A percentile compares a stretch with the other conserved stretches of the same genome.
Evolutionary conservation across 2,888 invertebrate genomes (phyloP).

Genomic region (Chouioia cunea): DNA sequence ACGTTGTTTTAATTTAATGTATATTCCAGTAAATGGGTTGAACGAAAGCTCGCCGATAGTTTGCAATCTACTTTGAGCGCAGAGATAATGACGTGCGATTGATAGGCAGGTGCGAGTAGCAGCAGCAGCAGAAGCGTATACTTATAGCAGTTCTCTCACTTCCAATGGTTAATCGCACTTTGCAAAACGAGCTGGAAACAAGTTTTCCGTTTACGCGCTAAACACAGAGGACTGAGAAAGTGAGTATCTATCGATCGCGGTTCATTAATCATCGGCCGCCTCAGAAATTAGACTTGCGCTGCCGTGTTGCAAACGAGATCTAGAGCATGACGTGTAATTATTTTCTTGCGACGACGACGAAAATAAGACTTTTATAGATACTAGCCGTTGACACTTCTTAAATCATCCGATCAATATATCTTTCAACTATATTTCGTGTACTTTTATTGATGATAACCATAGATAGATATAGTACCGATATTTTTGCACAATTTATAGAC

Average conservation of each 20-base stretch:
- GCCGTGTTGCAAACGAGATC: constrained; percentile 38
- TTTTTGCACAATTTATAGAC: constrained; percentile 38
- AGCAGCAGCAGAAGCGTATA: neutral
- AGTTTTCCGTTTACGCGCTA: constrained; percentile 23
- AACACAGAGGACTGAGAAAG: neutral
- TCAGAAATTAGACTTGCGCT: constrained; percentile 30
- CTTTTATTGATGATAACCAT: neutral
- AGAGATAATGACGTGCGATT: constrained; percentile 6
- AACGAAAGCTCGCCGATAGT: no score
- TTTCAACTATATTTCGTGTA: no score
- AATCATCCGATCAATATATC: no score
- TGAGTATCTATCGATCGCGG: constrained; percentile 28
- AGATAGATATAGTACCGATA: constrained; percentile 30
- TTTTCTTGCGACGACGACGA: constrained; percentile 16
- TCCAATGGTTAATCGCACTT: constrained; percentile 25
- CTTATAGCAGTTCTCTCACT: neutral
- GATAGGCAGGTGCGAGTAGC: constrained; percentile 24
- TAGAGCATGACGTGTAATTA: constrained; percentile 11
- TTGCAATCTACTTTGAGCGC: constrained; percentile 20
- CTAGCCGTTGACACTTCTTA: no score
- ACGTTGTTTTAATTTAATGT: neutral
- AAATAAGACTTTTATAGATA: neutral
- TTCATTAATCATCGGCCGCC: constrained; percentile 27
- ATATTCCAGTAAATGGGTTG: neutral
- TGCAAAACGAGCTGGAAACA: constrained; percentile 32